A percentile compares a stretch with the other conserved stretches of the same genome.
Evolutionary conservation across 2,113 vertebrate species (phyloP).

Genomic region (Oncorhynchus gorbuscha): DNA sequence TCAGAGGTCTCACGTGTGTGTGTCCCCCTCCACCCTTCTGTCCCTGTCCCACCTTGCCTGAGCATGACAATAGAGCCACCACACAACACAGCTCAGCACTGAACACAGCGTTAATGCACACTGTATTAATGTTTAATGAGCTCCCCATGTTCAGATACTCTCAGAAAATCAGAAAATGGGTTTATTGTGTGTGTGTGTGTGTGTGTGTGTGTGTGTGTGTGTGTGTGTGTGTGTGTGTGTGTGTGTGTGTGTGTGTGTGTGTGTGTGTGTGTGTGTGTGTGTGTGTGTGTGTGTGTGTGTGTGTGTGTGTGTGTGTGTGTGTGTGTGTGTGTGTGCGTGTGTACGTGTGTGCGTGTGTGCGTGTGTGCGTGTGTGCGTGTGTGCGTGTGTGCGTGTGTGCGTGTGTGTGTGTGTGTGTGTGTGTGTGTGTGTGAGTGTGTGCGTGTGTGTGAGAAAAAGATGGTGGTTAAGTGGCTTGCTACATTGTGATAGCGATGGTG

Average conservation of each 20-base stretch:
- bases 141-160: slow-evolving; percentile 45
- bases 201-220: slow-evolving; percentile 73
- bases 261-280: slow-evolving; percentile 75
- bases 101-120: slow-evolving; percentile 56
- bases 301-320: slow-evolving; percentile 45
- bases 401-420: slow-evolving; percentile 76
- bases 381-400: slow-evolving; percentile 74
- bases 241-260: slow-evolving; percentile 59
- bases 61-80: slow-evolving; percentile 16
- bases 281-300: slow-evolving; percentile 76
- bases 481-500: slow-evolving; percentile 20
- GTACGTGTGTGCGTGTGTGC: slow-evolving; percentile 75
- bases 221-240: slow-evolving; percentile 75
- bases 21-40: neutral
- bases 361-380: slow-evolving; percentile 61
- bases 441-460: neutral
- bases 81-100: slow-evolving; percentile 13
- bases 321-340: slow-evolving; percentile 73
- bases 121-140: slow-evolving; percentile 71
- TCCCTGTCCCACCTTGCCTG: neutral
- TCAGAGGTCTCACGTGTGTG: slow-evolving; percentile 42
- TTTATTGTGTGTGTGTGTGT: slow-evolving; percentile 59
- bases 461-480: slow-evolving; percentile 36
- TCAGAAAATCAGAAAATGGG: slow-evolving; percentile 64
- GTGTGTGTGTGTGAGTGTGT: slow-evolving; percentile 52